Evolutionary conservation across 2,888 invertebrate genomes (phyloP).

Genomic region (Diogma glabrata): DNA sequence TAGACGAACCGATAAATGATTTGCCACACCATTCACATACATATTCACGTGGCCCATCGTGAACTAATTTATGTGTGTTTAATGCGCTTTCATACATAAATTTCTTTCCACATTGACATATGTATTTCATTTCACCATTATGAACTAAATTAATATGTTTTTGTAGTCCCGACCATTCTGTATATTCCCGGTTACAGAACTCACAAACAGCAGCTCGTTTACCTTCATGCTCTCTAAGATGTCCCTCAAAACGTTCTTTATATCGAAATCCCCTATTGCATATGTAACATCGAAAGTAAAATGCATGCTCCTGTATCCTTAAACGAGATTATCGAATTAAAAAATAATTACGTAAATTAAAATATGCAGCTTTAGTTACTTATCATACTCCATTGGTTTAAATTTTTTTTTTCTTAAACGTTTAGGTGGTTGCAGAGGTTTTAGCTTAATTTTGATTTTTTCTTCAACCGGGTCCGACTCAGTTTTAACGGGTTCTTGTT

Average conservation of each 20-base stretch:
- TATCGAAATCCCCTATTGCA: constrained; percentile 6
- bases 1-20: too few relatives aligned
- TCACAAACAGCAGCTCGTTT: constrained; percentile 9
- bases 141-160: constrained; percentile 1
- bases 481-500: too few relatives aligned
- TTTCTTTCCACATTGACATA: constrained; percentile 7
- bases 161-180: constrained; percentile 3
- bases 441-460: too few relatives aligned
- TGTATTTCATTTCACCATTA: constrained; percentile 8
- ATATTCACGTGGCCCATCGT: not conserved
- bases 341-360: too few relatives aligned
- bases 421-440: too few relatives aligned
- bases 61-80: not conserved
- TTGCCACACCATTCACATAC: not conserved
- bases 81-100: constrained; percentile 8
- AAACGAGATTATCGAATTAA: too few relatives aligned
- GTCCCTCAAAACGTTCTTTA: constrained; percentile 6
- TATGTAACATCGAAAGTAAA: not conserved
- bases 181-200: constrained; percentile 1
- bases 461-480: too few relatives aligned
- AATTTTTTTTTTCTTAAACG: too few relatives aligned
- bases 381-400: too few relatives aligned
- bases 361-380: too few relatives aligned
- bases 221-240: constrained; percentile 7
- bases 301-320: not conserved